These are phyloP conservation scores for Hippocampus barbouri DNA, from an alignment of 2,113 vertebrate species.

Conservation along the genomic window DNA sequence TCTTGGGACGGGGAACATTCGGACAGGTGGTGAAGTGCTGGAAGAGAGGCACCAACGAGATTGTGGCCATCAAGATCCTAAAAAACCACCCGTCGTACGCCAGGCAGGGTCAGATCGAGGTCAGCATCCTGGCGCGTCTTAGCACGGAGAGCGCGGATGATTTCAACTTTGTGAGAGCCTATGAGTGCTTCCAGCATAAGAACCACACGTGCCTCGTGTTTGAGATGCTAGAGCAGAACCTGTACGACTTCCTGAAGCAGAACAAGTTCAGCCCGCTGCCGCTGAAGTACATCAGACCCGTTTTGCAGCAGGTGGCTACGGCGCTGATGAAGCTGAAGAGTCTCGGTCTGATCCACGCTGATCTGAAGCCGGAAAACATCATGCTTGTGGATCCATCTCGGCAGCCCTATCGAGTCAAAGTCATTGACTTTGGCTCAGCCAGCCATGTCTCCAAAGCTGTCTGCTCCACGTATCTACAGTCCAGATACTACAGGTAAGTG, in stretches of 20 bases:
- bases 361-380: slow-evolving; percentile 99
- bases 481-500: slow-evolving; percentile 96
- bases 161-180: slow-evolving; percentile 97
- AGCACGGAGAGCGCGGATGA: slow-evolving; percentile 97
- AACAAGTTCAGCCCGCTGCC: slow-evolving; percentile 99
- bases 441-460: slow-evolving; percentile 99
- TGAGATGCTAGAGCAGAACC: slow-evolving; percentile 99
- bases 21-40: slow-evolving; percentile 99
- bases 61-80: slow-evolving; percentile 97
- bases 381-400: slow-evolving; percentile 97
- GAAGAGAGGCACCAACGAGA: slow-evolving; percentile 98
- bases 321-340: slow-evolving; percentile 98
- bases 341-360: slow-evolving; percentile 94
- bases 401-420: slow-evolving; percentile 96
- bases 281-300: slow-evolving; percentile 93
- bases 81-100: slow-evolving; percentile 98
- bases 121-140: slow-evolving; percentile 94
- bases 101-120: slow-evolving; percentile 96
- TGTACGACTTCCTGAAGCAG: slow-evolving; percentile 99
- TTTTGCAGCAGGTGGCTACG: slow-evolving; percentile 95
- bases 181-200: slow-evolving; percentile 99
- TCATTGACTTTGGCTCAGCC: slow-evolving; percentile 98
- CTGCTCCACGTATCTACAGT: slow-evolving; percentile 97
- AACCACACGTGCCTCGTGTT: slow-evolving; percentile 99
- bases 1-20: slow-evolving; percentile 93